Base-by-base conservation (phyloP, 2,888 invertebrate species). In the Aspidiotus rigidus region DNA sequence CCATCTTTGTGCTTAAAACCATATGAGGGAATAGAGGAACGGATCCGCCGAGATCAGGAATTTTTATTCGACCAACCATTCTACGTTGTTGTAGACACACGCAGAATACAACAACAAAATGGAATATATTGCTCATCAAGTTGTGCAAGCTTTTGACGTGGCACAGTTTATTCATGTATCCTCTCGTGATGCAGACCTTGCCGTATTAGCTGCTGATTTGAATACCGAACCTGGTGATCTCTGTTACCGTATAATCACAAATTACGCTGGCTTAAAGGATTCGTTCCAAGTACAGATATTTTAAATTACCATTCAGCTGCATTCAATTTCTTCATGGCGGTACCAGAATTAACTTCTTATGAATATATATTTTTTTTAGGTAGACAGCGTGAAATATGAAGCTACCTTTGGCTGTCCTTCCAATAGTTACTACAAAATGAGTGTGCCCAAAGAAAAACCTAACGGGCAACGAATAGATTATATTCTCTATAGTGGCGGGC, bases 161-260 rank as follows among this genome's bases (percentile, higher is more conserved):
- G 92, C 93, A 71, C 93, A 97, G 81, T 94, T 98, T 78, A 88
- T 99, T 70, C 86, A 88, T 75, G 83, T 92, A 75, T 96, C 95
- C 0, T 85, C 87, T 59, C 82, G 83, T 11, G 82, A 84, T 70
- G 87, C 88, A 1, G 93, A 96, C 79, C 80, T 93, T 39, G 86
- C 88, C 66, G 85, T 99, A 74, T 80, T 97, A 70, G 93, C 90
- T 28, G 99, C 99, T 2, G 99, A 99, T 80, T 83, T 99, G 64
- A 99, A 99, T 78, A 85, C 93, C 13, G 90, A 90, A 75, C 93
- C 96, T 10, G 28, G 67, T 69, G 64, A 71, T 10, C 62, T 70
- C 55, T 71, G 71, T 69, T 71, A 70, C 49, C 69, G 71, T 15
- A 71, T 71, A 49, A 69, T 71, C 41, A 8, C 8, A 13, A 28